Conservation (phyloP, 2,113 vertebrate genomes). For the Zingel zingel region DNA sequence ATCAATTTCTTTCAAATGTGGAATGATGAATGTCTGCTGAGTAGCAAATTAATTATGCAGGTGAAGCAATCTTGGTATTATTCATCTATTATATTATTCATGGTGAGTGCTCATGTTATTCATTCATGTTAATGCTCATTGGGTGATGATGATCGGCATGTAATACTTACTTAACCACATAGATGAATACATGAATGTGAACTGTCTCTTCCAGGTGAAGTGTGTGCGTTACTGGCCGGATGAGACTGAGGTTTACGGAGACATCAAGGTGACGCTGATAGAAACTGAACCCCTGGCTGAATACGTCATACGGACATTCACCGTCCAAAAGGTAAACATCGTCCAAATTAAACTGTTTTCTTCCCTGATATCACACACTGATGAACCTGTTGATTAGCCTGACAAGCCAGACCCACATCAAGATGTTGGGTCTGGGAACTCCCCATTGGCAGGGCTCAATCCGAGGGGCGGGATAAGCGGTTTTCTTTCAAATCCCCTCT, state of each 20-base stretch:
- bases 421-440: too few species aligned
- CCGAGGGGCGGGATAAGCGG: too few species aligned
- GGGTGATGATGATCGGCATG: neutral
- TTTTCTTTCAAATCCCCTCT: too few species aligned
- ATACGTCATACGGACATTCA: conserved; percentile 97
- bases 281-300: conserved; percentile 97
- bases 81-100: neutral
- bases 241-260: conserved; percentile 95
- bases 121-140: neutral
- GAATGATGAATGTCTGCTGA: neutral
- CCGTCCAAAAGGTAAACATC: conserved; percentile 93
- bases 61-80: neutral
- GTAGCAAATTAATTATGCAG: neutral
- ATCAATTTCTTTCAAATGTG: conserved; percentile 1
- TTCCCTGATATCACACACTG: neutral
- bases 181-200: neutral
- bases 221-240: conserved; percentile 99
- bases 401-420: too few species aligned
- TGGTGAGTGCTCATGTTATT: too few species aligned
- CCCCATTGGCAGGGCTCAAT: too few species aligned
- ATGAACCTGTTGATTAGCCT: neutral
- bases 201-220: conserved; percentile 88
- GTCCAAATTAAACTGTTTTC: too few species aligned
- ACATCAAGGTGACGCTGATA: conserved; percentile 97
- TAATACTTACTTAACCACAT: neutral